Base-by-base conservation (phyloP, 1,140 invertebrate species). In the Eciton burchellii region DNA sequence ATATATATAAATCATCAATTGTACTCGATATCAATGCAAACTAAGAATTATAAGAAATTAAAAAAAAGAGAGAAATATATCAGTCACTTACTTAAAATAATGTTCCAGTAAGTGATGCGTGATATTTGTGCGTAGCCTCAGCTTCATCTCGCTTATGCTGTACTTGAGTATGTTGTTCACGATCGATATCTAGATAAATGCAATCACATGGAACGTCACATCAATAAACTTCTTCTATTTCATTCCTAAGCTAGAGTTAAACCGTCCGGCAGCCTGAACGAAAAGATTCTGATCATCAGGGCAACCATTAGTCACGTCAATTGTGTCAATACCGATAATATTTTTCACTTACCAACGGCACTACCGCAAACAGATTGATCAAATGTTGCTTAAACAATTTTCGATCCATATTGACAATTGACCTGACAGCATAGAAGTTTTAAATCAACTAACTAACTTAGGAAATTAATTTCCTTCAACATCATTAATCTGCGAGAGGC, bases 121-220 rank as follows among this genome's bases (percentile, higher is more conserved):
- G 60, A 99, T 95, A 91, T 98, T 97, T 56, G 98, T 98, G 87
- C 99, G 95, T 88, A 99, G 97, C 81, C 97, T 95, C 14, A 99
- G 94, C 93, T 99, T 99, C 81, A 99, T 94, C 95, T 99, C 98
- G 84, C 98, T 98, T 90, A 99, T 96, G 85, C 98, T 97, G 96
- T 97, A 99, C 94, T 99, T 99, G 66, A 99, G 94, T 60, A 98
- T 94, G 92, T 98, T 98, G 94, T 99, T 99, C 12, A 99, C 97
- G 60, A 99, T 91, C 0, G 98, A 97, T 92, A 98, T 96, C 97
- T 97, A 92, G 59, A 95, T 95, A 85, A 90, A 85, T 85, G 87
- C 82, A 89, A 82, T 87, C 43, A 70, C 26, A 81, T 60, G 3
- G 35, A 63, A 81, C 45, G 81, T 86, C 19, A 70, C 21, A 85